These are phyloP conservation scores for Furnarius figulus DNA, from an alignment of 2,113 vertebrate genomes.

Conservation along the genomic window DNA sequence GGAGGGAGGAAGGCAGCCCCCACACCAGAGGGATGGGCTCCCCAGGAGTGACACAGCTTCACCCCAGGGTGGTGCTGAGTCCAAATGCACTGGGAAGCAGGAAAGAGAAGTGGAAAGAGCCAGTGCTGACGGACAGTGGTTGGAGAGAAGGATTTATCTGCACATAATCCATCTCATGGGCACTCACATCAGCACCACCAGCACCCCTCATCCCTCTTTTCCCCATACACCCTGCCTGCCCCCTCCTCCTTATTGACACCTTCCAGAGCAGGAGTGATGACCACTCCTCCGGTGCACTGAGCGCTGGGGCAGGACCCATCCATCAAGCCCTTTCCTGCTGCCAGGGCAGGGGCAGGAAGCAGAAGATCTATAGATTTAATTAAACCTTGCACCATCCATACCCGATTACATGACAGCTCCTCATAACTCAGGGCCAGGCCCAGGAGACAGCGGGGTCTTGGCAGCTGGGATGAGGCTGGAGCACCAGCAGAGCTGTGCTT, in stretches of 20 bases:
- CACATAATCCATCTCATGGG: neutral
- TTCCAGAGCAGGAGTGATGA: neutral
- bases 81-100: accelerated
- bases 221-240: neutral
- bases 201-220: neutral
- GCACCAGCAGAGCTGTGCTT: neutral
- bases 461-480: neutral
- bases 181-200: neutral
- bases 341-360: conserved; percentile 28
- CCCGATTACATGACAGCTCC: neutral
- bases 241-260: neutral
- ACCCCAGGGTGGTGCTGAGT: accelerated
- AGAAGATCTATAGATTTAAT: conserved; percentile 71
- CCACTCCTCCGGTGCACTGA: neutral
- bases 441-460: neutral
- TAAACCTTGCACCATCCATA: conserved; percentile 40
- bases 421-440: conserved; percentile 5
- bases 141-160: neutral
- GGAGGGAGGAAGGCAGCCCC: neutral
- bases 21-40: accelerated
- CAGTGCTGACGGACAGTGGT: accelerated
- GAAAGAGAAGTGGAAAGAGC: neutral
- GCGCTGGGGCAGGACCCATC: conserved; percentile 3
- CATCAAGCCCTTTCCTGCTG: conserved; percentile 15
- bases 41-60: accelerated